phyloP scores from a whole-genome alignment of 2,113 vertebrate genomes.

The Saguinus midas region DNA sequence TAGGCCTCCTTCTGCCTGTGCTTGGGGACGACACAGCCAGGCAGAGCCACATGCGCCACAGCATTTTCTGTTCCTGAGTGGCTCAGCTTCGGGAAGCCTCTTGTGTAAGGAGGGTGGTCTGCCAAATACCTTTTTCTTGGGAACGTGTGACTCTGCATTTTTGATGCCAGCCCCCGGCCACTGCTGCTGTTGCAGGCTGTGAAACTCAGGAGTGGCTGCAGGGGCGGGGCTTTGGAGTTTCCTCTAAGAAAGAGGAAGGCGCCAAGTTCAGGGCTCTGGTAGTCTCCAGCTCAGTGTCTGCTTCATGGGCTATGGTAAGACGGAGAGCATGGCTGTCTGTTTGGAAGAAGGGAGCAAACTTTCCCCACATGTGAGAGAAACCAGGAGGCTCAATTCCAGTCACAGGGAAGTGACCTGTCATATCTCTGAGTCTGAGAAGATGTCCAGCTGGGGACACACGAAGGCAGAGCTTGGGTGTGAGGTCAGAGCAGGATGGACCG shows the following conservation, averaged over 20 bases:
- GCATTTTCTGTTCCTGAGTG: rapidly evolving
- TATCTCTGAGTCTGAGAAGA: background rate
- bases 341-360: background rate
- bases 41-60: rapidly evolving
- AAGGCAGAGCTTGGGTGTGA: background rate
- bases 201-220: background rate
- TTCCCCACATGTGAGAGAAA: background rate
- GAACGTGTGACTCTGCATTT: too few species aligned
- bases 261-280: background rate
- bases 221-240: background rate
- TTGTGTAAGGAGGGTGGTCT: background rate
- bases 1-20: background rate
- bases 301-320: background rate
- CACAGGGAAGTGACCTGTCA: background rate
- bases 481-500: too few species aligned
- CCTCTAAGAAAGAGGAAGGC: background rate
- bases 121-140: rapidly evolving
- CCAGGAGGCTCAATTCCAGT: background rate
- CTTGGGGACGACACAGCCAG: too few species aligned
- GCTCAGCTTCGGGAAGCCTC: background rate
- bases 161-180: background rate
- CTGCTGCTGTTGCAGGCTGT: background rate
- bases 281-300: background rate
- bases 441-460: too few species aligned
- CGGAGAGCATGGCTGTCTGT: background rate